Base-by-base conservation (phyloP, 37 sponge, comb jelly and placozoan species). In the Oopsacas minuta region DNA sequence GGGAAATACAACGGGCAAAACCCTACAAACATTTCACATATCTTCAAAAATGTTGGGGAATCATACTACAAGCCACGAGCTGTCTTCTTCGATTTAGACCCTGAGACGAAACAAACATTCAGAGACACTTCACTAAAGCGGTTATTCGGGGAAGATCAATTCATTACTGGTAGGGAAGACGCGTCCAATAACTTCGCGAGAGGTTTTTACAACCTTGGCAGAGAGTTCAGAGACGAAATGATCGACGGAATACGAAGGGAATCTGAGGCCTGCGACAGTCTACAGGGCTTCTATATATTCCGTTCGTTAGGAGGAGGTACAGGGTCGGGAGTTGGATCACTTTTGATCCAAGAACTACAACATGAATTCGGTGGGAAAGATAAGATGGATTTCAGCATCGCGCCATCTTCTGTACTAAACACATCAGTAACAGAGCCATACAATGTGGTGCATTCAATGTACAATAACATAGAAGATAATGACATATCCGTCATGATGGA, bases 31-130 rank as follows among this genome's bases (percentile, higher is more conserved):
- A 61, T 61, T n/a, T 61, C 75, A 10, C 75, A 61, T n/a, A 61
- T 61, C 22, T 61, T 61, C 75, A 61, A 61, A 61, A 5, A 25
- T 20, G 28, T 3, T 3, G 20, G 28, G 1, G 75, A 61, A 34
- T 20, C 7, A 25, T 61, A 25, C 75, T n/a, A 61, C 75, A 61
- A 25, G 7, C 75, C 75, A 25, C 22, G 75, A n/a, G 75, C 75
- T 61, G 32, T 61, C 75, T 61, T 61, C 75, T 25, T 61, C 28
- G 75, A 61, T 61, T 61, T 61, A 61, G 75, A 61, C 75, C 75
- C 75, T 20, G 75, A 10, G 1, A n/a, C 30, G 22, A 61, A 61
- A 61, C 20, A 61, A 25, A 61, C 75, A 5, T 61, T 61, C 30
- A 10, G 30, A 61, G 28, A 61, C 22, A 20, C 75, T n/a, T 61